Percentiles rank a stretch among this genome's conserved stretches.
These are phyloP conservation scores for Sesia apiformis DNA, from an alignment of 2,888 invertebrate species.

Conservation along the genomic window DNA sequence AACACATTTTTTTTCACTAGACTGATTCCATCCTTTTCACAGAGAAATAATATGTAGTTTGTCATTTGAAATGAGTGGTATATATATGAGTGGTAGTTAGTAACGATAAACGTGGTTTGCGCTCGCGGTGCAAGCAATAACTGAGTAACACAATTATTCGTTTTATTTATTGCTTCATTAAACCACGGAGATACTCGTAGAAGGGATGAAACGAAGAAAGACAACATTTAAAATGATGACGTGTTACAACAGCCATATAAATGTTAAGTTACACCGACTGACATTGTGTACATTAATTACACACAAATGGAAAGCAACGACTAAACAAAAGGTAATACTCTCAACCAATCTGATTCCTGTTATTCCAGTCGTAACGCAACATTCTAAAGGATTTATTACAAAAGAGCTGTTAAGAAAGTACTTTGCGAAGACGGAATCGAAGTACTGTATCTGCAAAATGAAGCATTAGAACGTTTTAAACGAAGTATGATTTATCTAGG, in stretches of 20 bases:
- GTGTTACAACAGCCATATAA: background rate
- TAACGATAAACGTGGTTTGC: no score
- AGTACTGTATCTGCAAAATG: constrained; percentile 51
- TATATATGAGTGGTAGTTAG: no score
- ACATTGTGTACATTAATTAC: constrained; percentile 40
- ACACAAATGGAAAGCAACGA: constrained; percentile 30
- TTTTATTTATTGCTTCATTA: no score
- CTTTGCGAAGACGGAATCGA: constrained; percentile 45
- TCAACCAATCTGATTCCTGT: constrained; percentile 61
- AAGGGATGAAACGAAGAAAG: no score
- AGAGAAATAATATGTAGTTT: no score
- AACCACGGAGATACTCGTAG: no score
- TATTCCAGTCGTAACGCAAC: constrained; percentile 59
- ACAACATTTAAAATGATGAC: background rate
- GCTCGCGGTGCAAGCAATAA: no score
- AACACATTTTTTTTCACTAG: no score
- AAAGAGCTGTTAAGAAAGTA: constrained; percentile 55
- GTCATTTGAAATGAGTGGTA: no score
- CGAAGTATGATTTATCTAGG: constrained; percentile 35
- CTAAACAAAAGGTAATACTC: constrained; percentile 53
- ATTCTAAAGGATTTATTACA: constrained; percentile 61
- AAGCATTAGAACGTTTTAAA: constrained; percentile 45
- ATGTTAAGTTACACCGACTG: background rate
- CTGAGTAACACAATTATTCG: no score
- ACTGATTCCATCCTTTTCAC: no score